Base-by-base conservation (phyloP, 2,888 invertebrate species). In the Lithophane leautieri region DNA sequence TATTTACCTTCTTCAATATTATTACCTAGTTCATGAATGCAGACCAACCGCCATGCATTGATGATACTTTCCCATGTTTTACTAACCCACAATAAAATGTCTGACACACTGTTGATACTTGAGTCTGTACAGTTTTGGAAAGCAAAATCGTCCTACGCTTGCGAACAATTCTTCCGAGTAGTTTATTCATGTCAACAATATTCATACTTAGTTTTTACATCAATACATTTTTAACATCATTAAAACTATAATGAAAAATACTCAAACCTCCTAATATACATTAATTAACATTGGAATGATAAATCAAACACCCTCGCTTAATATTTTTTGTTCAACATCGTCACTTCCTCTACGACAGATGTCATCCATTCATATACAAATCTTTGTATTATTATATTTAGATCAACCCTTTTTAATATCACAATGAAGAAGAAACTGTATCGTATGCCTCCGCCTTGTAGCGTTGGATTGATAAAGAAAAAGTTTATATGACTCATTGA, bases 261-360 rank as follows among this genome's bases (percentile, higher is more conserved):
- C 47, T n/a, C 14, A 58, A 67, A 60, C 40, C 68, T 58, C 47
- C n/a, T 9, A 62, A 67, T 56, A 66, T 25, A 74, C 76, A 73
- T 75, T 74, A 65, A 84, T 84, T 71, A 76, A 71, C 83, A 86
- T 79, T 67, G 86, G 67, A 81, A 84, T 79, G 80, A 85, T 88
- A 90, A 91, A 92, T 91, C 90, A 92, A 80, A 91, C 92, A 90
- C 91, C 90, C 91, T 87, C 89, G 84, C 84, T 76, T 80, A 19
- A 79, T 88, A 90, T 92, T 93, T 91, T 90, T 87, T 83, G 75
- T 78, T 6, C 4, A 68, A 81, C 86, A 88, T 91, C 93, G 86
- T 92, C 94, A 93, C 93, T 94, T 95, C 95, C 95, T 94, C 90
- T 91, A 88, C 89, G 89, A 89, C 95, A 94, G 94, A 94, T 95